Percentiles rank a stretch among this genome's conserved stretches.
Conservation (phyloP, 2,113 vertebrate genomes). For the Eidolon helvum region DNA sequence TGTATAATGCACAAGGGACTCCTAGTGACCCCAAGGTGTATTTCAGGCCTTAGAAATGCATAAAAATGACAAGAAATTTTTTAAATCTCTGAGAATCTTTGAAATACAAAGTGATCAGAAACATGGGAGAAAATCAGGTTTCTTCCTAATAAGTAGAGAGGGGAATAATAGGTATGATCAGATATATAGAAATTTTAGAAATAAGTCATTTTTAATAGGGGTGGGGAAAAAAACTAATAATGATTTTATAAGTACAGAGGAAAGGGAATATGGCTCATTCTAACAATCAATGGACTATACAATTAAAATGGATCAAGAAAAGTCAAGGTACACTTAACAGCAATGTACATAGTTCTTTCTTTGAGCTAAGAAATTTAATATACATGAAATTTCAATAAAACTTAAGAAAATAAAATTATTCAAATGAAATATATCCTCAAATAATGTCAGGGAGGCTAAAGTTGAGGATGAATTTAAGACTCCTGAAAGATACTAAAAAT, state of each 20-base stretch:
- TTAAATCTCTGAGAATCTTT: background rate
- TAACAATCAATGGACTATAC: background rate
- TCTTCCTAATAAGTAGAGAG: background rate
- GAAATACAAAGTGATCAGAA: background rate
- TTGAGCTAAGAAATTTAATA: background rate
- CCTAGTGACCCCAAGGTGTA: background rate
- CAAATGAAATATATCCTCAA: background rate
- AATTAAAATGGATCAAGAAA: constrained; percentile 15
- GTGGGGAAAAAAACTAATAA: background rate
- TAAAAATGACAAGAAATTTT: too few relatives aligned
- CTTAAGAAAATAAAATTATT: background rate
- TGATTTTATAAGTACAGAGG: background rate
- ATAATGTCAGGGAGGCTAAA: background rate
- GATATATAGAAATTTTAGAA: background rate
- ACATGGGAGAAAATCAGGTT: background rate
- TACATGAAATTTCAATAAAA: background rate
- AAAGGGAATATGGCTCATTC: background rate
- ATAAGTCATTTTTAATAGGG: background rate
- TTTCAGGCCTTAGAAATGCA: background rate
- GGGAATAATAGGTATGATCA: background rate
- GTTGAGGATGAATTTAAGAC: background rate
- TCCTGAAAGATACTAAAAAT: background rate
- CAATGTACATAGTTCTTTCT: background rate
- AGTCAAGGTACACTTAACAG: background rate
- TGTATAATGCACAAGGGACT: background rate